phyloP scores from a whole-genome alignment of 2,888 invertebrate species.

The Hoplodrina blanda region DNA sequence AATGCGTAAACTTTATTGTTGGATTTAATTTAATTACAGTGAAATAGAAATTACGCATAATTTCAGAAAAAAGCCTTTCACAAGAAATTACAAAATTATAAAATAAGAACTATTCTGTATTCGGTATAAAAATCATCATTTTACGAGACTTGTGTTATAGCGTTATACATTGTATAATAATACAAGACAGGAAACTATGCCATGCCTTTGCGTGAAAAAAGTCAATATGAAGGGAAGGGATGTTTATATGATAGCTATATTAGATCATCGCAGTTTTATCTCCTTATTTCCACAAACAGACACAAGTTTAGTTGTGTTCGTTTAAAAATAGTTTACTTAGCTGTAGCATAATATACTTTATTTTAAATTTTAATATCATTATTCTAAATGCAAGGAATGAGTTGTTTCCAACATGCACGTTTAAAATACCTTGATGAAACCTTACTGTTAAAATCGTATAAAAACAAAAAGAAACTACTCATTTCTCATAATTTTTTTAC shows the following conservation, averaged over 20 bases:
- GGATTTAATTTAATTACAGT: constrained; percentile 14
- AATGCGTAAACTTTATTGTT: constrained; percentile 36
- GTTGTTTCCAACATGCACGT: constrained; percentile 29
- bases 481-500: constrained; percentile 9
- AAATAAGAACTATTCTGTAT: background rate
- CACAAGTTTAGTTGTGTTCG: background rate
- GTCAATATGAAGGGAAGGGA: too few relatives aligned
- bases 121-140: background rate
- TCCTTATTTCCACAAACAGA: too few relatives aligned
- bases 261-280: too few relatives aligned
- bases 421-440: background rate
- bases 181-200: too few relatives aligned
- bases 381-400: constrained; percentile 30
- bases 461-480: constrained; percentile 34
- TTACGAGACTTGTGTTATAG: background rate
- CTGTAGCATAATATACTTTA: background rate
- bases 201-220: too few relatives aligned
- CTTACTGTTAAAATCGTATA: background rate
- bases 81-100: too few relatives aligned
- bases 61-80: background rate
- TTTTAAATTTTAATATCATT: background rate
- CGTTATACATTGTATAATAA: too few relatives aligned
- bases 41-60: background rate
- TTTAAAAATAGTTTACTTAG: background rate
- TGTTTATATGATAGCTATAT: too few relatives aligned